Conservation (phyloP, 2,797 vertebrate species). For the Telmatherina bonti region DNA sequence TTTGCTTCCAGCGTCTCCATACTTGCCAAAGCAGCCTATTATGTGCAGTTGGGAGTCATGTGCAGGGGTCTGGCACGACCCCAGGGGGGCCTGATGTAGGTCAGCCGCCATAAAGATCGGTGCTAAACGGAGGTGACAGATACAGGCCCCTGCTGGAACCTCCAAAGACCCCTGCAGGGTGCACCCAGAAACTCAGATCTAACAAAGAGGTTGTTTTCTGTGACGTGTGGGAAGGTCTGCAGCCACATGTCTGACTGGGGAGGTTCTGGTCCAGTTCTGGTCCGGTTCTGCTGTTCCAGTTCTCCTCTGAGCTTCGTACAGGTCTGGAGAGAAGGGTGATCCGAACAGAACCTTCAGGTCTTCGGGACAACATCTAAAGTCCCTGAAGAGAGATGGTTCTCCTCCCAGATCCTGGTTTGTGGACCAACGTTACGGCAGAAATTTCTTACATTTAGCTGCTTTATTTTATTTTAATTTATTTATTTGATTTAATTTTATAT, state of each 20-base stretch:
- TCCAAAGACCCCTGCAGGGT: conserved; percentile 47
- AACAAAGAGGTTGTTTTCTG: conserved; percentile 54
- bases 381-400: no score
- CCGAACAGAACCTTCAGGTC: no score
- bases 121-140: conserved; percentile 80
- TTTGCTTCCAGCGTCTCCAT: conserved; percentile 73
- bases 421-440: no score
- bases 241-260: conserved; percentile 13
- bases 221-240: conserved; percentile 24
- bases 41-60: conserved; percentile 53
- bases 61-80: conserved; percentile 39
- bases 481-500: no score
- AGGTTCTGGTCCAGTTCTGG: no score
- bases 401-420: no score
- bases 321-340: no score
- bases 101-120: conserved; percentile 66
- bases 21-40: conserved; percentile 79
- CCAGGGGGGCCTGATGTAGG: conserved; percentile 71
- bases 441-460: no score
- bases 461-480: no score
- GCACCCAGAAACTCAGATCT: conserved; percentile 42
- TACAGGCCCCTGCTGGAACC: conserved; percentile 62
- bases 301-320: no score
- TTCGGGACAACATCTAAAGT: no score
- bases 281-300: no score